Evolutionary conservation across 2,797 vertebrate species (phyloP), one percentile per base, ranked within the genome.

Genomic region (Coccyzus lansbergi): DNA sequence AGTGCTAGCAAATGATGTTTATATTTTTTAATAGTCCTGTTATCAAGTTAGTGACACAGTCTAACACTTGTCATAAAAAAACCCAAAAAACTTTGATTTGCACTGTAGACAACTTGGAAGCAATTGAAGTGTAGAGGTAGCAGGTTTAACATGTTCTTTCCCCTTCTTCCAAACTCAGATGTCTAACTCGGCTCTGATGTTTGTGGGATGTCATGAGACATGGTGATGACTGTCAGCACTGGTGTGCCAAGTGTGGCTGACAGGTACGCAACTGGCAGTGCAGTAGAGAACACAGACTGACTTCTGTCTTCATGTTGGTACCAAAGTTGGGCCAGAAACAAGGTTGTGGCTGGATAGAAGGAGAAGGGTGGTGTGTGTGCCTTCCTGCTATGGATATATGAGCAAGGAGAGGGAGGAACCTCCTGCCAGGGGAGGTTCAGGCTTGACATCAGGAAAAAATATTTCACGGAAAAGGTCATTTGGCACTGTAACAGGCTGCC

Each of bases 311-410:
- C 42, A 2, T 34, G 2, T 10, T 65, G 51, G 8, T 58, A 40
- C 40, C 29, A 6, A 10, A 75, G 48, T 34, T 38, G 13, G 6
- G 21, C n/a, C 1, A 2, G 52, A 48, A 80, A 53, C 15, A 68
- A 36, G 33, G 31, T 33, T 4, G 2, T 44, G 69, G 44, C 69
- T 1, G 0, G 0, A 0, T 15, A 72, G 59, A 18, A 79, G 65
- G 31, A 63, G 70, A 29, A 49, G 7, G 7, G 7, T 0, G 0
- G 10, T 1, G 0, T n/a, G 2, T 0, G 2, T 42, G 22, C 19
- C 34, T 70, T 91, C 55, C 28, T 90, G 58, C 21, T 65, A 0
- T 33, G 49, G 18, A 42, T 21, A 6, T 26, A 7, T 19, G 59
- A 62, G 72, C 13, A 19, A 64, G 40, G 16, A 9, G 69, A n/a